Percentiles rank a stretch among this genome's conserved stretches.
These are phyloP conservation scores for Pammene aurita DNA, from an alignment of 2,888 invertebrate species.

Conservation along the genomic window DNA sequence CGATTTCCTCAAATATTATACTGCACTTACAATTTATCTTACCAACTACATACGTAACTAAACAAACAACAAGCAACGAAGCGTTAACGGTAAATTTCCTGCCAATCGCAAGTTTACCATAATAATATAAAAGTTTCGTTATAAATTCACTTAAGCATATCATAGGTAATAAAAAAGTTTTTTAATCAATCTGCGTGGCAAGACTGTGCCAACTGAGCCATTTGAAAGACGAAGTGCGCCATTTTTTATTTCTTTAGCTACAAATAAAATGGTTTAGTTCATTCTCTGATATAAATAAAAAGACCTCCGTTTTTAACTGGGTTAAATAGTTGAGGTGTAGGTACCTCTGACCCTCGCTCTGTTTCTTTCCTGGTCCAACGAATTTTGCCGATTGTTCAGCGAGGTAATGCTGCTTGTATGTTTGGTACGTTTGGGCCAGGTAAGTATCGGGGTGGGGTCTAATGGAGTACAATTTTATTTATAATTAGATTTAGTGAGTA, in stretches of 20 bases:
- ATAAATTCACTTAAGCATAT: slow-evolving; percentile 45
- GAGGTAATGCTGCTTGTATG: no score
- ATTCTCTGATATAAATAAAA: neutral
- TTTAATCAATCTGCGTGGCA: slow-evolving; percentile 50
- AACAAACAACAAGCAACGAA: slow-evolving; percentile 7
- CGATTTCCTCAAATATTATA: no score
- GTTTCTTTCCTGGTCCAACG: no score
- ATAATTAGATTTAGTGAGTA: no score
- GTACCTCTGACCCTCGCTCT: no score
- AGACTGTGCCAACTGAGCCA: slow-evolving; percentile 45
- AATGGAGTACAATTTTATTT: no score
- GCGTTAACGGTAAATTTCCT: slow-evolving; percentile 35
- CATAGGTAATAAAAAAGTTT: slow-evolving; percentile 49
- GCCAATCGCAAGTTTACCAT: slow-evolving; percentile 32
- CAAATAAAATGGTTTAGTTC: slow-evolving; percentile 12
- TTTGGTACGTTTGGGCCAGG: no score
- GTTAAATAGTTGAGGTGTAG: no score
- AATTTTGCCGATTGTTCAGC: no score
- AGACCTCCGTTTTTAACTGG: no score
- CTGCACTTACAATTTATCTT: no score
- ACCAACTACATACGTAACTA: neutral
- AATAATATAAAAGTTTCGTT: slow-evolving; percentile 44
- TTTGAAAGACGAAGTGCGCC: slow-evolving; percentile 37
- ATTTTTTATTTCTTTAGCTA: slow-evolving; percentile 30
- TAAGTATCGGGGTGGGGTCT: no score